phyloP scores from a whole-genome alignment of 2,888 invertebrate genomes.

The Himalopsyche tibetana region DNA sequence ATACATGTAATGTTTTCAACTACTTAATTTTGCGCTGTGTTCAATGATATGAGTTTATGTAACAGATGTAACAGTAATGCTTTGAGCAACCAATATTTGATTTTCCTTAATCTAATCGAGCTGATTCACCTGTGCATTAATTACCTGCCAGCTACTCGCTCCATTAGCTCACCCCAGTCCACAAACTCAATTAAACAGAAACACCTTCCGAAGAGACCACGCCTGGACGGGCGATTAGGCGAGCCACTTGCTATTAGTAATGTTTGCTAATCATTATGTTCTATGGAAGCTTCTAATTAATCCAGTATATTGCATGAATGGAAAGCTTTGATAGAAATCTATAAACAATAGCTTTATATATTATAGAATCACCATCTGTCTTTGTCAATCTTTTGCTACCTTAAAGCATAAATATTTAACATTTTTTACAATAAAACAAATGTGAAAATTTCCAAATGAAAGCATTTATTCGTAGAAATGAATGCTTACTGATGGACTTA shows the following conservation, averaged over 20 bases:
- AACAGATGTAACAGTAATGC: conserved; percentile 2
- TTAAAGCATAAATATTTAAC: too few relatives aligned
- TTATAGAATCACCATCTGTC: too few relatives aligned
- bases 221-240: conserved; percentile 4
- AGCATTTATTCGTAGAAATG: too few relatives aligned
- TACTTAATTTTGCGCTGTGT: too few relatives aligned
- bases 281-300: neutral
- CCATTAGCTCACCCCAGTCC: conserved; percentile 21
- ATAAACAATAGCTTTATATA: too few relatives aligned
- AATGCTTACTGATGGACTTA: too few relatives aligned
- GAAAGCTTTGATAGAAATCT: too few relatives aligned
- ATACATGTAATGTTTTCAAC: too few relatives aligned
- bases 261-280: conserved; percentile 32
- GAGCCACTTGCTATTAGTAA: conserved; percentile 21
- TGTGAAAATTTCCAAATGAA: too few relatives aligned
- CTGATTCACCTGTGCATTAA: conserved; percentile 40
- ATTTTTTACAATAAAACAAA: too few relatives aligned
- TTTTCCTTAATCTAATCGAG: conserved; percentile 33
- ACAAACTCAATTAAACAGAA: conserved; percentile 39
- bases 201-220: conserved; percentile 39
- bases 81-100: neutral
- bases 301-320: too few relatives aligned
- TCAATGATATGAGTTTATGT: neutral
- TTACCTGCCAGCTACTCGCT: conserved; percentile 37
- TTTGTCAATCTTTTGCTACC: too few relatives aligned